Percentiles rank a stretch among this genome's conserved stretches.
phyloP scores from a whole-genome alignment of 1,140 invertebrate species.

The Orussus abietinus region DNA sequence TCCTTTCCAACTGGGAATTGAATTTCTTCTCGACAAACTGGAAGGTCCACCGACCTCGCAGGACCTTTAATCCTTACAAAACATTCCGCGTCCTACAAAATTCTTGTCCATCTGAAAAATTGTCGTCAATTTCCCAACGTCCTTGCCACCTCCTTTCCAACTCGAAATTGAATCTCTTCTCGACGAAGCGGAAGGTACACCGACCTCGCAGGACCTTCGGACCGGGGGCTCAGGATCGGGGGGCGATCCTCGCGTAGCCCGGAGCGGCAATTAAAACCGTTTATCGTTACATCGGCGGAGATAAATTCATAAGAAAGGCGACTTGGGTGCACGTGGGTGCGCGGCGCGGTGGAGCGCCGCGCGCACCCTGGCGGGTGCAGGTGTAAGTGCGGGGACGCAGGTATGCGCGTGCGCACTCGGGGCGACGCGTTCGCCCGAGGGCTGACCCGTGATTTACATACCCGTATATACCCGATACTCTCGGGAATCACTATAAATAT shows the following conservation, averaged over 20 bases:
- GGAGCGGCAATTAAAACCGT: slow-evolving; percentile 36
- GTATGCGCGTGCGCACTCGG: slow-evolving; percentile 1
- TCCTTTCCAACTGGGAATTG: no score
- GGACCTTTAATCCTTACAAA: no score
- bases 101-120: no score
- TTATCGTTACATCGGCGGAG: slow-evolving; percentile 30
- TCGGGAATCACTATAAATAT: slow-evolving; percentile 38
- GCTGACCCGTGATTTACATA: slow-evolving; percentile 28
- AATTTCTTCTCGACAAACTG: no score
- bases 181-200: no score
- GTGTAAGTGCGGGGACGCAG: slow-evolving; percentile 2
- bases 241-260: slow-evolving; percentile 18
- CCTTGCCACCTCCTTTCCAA: no score
- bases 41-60: no score
- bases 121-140: no score
- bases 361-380: not conserved
- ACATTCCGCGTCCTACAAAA: no score
- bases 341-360: slow-evolving; percentile 5
- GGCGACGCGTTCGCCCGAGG: slow-evolving; percentile 3
- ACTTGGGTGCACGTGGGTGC: slow-evolving; percentile 4
- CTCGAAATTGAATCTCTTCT: no score
- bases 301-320: slow-evolving; percentile 29
- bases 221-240: no score
- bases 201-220: no score
- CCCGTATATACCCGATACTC: slow-evolving; percentile 15